Evolutionary conservation across 2,113 vertebrate species (phyloP).

Genomic region (Dendrocopos noguchii): DNA sequence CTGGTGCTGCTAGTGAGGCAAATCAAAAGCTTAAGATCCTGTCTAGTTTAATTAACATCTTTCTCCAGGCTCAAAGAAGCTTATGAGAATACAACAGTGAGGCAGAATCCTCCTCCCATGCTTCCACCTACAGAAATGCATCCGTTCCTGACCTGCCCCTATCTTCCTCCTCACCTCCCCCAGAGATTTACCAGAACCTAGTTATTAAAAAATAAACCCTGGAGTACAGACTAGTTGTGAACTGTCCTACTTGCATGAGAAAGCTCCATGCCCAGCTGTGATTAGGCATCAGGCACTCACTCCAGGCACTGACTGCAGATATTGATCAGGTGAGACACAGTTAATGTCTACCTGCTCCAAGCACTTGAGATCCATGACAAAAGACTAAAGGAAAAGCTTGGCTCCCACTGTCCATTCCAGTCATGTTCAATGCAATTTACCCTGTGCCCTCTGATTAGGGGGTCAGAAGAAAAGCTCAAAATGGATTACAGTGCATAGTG

Average conservation of each 20-base stretch:
- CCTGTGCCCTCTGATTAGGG: background rate
- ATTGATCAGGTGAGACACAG: accelerated
- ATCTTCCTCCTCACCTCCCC: background rate
- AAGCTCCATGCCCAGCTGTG: background rate
- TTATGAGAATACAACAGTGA: conserved; percentile 26
- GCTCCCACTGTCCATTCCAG: background rate
- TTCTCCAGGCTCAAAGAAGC: conserved; percentile 38
- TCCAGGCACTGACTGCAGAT: background rate
- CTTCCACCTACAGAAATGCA: conserved; percentile 13
- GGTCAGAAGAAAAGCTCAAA: background rate
- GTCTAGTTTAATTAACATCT: conserved; percentile 40
- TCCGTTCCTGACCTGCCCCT: background rate
- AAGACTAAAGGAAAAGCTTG: background rate
- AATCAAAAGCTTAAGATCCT: conserved; percentile 32
- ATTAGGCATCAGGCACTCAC: background rate
- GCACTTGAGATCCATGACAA: background rate
- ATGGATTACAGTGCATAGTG: background rate
- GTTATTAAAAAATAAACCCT: background rate
- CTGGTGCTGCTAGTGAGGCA: conserved; percentile 17
- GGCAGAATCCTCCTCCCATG: background rate
- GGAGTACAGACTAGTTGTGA: background rate
- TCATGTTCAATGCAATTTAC: background rate
- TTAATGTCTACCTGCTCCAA: background rate
- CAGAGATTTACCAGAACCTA: background rate
- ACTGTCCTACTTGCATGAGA: background rate